Evolutionary conservation across 2,888 invertebrate species (phyloP), one percentile per base, ranked within the genome.

Genomic region (Lampropteryx suffumata): DNA sequence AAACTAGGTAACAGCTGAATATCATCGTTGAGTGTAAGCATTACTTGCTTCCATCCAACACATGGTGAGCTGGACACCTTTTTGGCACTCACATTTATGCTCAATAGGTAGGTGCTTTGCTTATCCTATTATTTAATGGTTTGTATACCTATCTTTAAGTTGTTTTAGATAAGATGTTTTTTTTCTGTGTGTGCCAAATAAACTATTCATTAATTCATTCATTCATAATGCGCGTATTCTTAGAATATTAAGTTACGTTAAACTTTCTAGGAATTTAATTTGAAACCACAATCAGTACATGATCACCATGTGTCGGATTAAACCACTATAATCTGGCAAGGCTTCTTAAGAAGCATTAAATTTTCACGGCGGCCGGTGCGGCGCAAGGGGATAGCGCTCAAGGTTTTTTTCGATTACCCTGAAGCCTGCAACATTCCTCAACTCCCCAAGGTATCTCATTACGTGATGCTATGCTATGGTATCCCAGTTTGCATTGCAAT

Each of bases 341-440:
- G 82, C 81, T 85, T 83, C 84, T 79, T 71, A 61, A 63, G 66
- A 68, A 71, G 74, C 74, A 73, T 79, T 76, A 79, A 69, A 71
- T 71, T 78, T 81, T 78, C 71, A 76, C 17, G 4, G 17, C 17
- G 17, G n/a, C n/a, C n/a, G n/a, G n/a, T 4, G 17, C 66, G 68
- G 62, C 56, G 56, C 48, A 57, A 63, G 62, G 70, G 67, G 71
- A 62, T 66, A 60, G 65, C 56, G 54, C 60, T 42, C 37, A 49
- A 50, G 41, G 54, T 52, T 69, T 72, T 72, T 84, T 79, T 76
- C 67, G 72, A 74, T 76, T 71, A 75, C 64, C 64, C 62, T 63
- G 79, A 83, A 84, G 74, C 78, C 79, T 68, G 65, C 62, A 59
- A 62, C 62, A 54, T 62, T 71, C 56, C 57, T 62, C 63, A 29